A percentile compares a stretch with the other conserved stretches of the same genome.
These are phyloP conservation scores for Palythoa grandis DNA, from an alignment of 92 coral and sea anemone genomes.

Conservation along the genomic window DNA sequence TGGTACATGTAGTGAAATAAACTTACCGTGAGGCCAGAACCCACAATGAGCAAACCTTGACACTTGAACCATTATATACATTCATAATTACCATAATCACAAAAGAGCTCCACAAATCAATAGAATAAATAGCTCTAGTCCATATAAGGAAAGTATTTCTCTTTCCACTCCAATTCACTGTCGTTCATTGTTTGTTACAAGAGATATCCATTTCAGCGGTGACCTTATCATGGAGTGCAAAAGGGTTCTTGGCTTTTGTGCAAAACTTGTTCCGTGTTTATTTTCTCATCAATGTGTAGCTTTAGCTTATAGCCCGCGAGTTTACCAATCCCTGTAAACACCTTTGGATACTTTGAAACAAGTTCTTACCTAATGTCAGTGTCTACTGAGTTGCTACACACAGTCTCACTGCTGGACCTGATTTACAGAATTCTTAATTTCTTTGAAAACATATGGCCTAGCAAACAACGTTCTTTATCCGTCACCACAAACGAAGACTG, in stretches of 20 bases:
- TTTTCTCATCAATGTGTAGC: slow-evolving; percentile 51
- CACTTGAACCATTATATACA: too few species aligned
- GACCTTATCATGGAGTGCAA: slow-evolving; percentile 53
- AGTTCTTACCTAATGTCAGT: slow-evolving; percentile 19
- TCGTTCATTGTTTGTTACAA: too few species aligned
- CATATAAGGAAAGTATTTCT: too few species aligned
- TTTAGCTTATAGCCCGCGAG: slow-evolving; percentile 57
- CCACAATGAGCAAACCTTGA: too few species aligned
- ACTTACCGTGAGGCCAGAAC: too few species aligned
- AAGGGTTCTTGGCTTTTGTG: too few species aligned
- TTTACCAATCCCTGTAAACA: slow-evolving; percentile 61
- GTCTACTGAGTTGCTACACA: slow-evolving; percentile 24
- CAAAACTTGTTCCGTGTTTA: neutral
- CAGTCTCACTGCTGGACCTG: slow-evolving; percentile 45
- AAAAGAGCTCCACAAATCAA: too few species aligned
- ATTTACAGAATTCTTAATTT: slow-evolving; percentile 60
- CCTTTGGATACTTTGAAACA: slow-evolving; percentile 30
- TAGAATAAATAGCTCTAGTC: too few species aligned
- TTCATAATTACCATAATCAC: too few species aligned
- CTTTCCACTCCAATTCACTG: too few species aligned
- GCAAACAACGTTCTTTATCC: slow-evolving; percentile 58
- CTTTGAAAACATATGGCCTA: slow-evolving; percentile 59
- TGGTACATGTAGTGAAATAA: too few species aligned
- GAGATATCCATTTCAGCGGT: slow-evolving; percentile 23
- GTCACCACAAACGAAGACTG: slow-evolving; percentile 57